Conservation (phyloP, 2,888 invertebrate genomes). For the Papilio demoleus region DNA sequence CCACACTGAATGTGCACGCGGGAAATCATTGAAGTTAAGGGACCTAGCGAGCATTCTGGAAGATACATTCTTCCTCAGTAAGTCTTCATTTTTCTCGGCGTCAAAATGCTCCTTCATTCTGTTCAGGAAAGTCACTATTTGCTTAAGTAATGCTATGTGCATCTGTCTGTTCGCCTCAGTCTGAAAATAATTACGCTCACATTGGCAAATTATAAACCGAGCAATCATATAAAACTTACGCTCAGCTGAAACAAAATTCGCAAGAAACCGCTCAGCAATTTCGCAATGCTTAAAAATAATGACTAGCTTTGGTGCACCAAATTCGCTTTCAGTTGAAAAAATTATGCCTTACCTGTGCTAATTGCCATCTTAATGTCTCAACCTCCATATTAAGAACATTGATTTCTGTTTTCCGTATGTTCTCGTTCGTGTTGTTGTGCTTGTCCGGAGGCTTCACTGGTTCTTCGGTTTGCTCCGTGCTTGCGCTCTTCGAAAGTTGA, state of each 20-base stretch:
- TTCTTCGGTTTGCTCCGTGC: slow-evolving; percentile 61
- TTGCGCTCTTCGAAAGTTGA: slow-evolving; percentile 68
- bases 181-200: slow-evolving; percentile 74
- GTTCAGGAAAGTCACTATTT: slow-evolving; percentile 87
- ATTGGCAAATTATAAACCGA: slow-evolving; percentile 47
- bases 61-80: slow-evolving; percentile 51
- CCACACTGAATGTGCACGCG: slow-evolving; percentile 71
- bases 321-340: slow-evolving; percentile 35
- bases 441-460: slow-evolving; percentile 60
- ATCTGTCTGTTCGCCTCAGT: slow-evolving; percentile 88
- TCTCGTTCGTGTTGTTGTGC: slow-evolving; percentile 49
- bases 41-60: slow-evolving; percentile 54
- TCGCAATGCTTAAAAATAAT: slow-evolving; percentile 42
- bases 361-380: slow-evolving; percentile 88
- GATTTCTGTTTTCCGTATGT: slow-evolving; percentile 68
- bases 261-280: slow-evolving; percentile 50
- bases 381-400: slow-evolving; percentile 86
- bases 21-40: slow-evolving; percentile 65
- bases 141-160: slow-evolving; percentile 88
- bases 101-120: slow-evolving; percentile 87
- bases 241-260: slow-evolving; percentile 34
- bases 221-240: slow-evolving; percentile 12
- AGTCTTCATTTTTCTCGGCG: slow-evolving; percentile 58
- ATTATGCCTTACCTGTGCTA: slow-evolving; percentile 85
- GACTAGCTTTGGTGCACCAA: slow-evolving; percentile 61